Conservation (phyloP, 2,797 vertebrate species). For the Halcyon smyrnensis region DNA sequence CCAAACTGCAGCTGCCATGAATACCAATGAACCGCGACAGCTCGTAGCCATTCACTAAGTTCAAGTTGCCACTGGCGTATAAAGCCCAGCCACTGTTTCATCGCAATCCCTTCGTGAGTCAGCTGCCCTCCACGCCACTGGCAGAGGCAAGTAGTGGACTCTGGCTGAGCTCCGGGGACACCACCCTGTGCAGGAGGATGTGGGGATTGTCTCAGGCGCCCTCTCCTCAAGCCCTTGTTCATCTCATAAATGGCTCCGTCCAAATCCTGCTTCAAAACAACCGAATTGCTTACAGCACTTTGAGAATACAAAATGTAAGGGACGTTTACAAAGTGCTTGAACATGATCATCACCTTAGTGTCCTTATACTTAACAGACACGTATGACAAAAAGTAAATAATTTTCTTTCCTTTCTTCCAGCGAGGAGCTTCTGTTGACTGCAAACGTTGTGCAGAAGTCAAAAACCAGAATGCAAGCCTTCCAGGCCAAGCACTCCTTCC, state of each 20-base stretch:
- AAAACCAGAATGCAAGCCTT: neutral
- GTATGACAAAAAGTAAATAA: neutral
- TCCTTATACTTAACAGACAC: neutral
- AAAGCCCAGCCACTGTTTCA: neutral
- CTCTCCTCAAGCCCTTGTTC: neutral
- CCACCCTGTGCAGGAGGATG: neutral
- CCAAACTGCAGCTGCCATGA: neutral
- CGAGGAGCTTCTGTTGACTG: neutral
- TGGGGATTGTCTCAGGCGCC: fast-evolving
- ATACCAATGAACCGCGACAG: neutral
- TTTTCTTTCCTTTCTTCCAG: neutral
- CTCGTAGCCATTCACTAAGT: fast-evolving
- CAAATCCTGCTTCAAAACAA: neutral
- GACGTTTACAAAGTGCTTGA: neutral
- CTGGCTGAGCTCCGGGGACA: neutral
- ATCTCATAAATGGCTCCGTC: neutral
- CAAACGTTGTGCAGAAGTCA: fast-evolving
- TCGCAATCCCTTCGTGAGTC: neutral
- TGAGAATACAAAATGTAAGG: fast-evolving
- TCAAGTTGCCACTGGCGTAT: fast-evolving
- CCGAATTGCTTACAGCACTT: neutral
- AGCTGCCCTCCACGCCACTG: neutral
- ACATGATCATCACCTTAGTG: neutral
- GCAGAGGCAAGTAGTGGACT: neutral
- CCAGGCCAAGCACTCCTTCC: neutral